Evolutionary conservation across 2,797 vertebrate species (phyloP).

Genomic region (Anabas testudineus): DNA sequence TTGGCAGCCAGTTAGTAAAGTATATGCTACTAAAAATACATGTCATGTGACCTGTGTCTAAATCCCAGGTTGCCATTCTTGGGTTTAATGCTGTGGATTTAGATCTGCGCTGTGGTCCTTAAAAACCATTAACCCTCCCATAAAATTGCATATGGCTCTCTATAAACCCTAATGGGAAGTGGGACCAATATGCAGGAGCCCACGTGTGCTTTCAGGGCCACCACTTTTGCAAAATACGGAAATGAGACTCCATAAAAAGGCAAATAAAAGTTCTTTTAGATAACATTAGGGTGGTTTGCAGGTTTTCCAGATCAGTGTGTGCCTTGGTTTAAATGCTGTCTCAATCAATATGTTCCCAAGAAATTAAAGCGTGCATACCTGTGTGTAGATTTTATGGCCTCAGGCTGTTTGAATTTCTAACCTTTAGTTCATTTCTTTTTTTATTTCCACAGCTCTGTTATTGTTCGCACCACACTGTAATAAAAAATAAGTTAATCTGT

Average conservation of each 20-base stretch:
- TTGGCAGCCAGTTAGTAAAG: slow-evolving; percentile 18
- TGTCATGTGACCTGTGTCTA: slow-evolving; percentile 47
- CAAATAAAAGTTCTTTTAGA: slow-evolving; percentile 66
- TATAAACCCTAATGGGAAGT: slow-evolving; percentile 84
- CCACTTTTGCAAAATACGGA: slow-evolving; percentile 70
- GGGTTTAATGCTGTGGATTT: slow-evolving; percentile 78
- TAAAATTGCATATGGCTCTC: slow-evolving; percentile 85
- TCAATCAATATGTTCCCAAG: slow-evolving; percentile 52
- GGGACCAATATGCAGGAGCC: slow-evolving; percentile 64
- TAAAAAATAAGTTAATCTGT: slow-evolving; percentile 22
- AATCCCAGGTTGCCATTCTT: slow-evolving; percentile 66
- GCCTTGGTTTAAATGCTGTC: slow-evolving; percentile 45
- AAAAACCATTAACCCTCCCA: slow-evolving; percentile 84
- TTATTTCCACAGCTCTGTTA: slow-evolving; percentile 4
- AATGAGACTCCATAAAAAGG: slow-evolving; percentile 79
- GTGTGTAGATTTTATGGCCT: slow-evolving; percentile 44
- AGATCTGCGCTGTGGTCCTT: slow-evolving; percentile 74
- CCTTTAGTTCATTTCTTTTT: slow-evolving; percentile 22
- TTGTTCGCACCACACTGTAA: slow-evolving; percentile 23
- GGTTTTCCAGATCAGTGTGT: slow-evolving; percentile 26
- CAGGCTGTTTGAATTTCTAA: slow-evolving; percentile 29
- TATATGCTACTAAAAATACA: slow-evolving; percentile 34
- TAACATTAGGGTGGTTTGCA: slow-evolving; percentile 48
- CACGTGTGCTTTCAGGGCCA: slow-evolving; percentile 61
- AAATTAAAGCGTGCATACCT: slow-evolving; percentile 52